Percentiles rank a stretch among this genome's conserved stretches.
These are phyloP conservation scores for Momotus momota DNA, from an alignment of 2,797 vertebrate species.

Conservation along the genomic window DNA sequence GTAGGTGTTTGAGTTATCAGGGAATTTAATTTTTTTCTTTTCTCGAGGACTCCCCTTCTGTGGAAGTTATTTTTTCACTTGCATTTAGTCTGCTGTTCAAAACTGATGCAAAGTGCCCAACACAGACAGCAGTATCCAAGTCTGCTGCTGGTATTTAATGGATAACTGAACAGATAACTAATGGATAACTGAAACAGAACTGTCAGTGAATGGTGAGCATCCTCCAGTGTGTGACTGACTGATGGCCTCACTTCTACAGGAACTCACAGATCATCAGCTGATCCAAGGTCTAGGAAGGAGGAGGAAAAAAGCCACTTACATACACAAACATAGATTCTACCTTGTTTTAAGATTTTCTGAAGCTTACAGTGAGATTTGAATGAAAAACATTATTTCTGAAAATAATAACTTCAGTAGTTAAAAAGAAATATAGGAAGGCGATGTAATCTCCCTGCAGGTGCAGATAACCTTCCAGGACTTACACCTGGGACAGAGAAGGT, in stretches of 20 bases:
- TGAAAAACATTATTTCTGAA: conserved; percentile 43
- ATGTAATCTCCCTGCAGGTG: conserved; percentile 29
- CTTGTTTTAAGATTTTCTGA: conserved; percentile 22
- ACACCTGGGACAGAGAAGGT: conserved; percentile 23
- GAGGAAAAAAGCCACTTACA: not conserved
- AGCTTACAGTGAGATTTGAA: conserved; percentile 14
- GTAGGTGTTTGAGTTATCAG: not conserved
- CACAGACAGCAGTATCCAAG: not conserved
- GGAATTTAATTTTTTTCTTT: not conserved
- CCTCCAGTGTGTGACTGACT: not conserved
- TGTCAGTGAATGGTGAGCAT: not conserved
- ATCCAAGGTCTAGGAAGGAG: not conserved
- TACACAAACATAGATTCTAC: not conserved
- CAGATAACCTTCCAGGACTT: conserved; percentile 61
- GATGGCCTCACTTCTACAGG: not conserved
- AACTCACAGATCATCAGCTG: not conserved
- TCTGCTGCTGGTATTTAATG: not conserved
- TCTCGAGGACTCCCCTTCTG: not conserved
- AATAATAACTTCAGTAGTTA: conserved; percentile 34
- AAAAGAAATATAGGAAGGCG: conserved; percentile 24
- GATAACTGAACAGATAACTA: not conserved
- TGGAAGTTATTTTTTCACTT: not conserved
- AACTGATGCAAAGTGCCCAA: not conserved
- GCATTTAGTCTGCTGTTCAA: not conserved
- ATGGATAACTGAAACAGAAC: not conserved